These are phyloP conservation scores for Musca vetustissima DNA, from an alignment of 1,140 invertebrate species.

Conservation along the genomic window DNA sequence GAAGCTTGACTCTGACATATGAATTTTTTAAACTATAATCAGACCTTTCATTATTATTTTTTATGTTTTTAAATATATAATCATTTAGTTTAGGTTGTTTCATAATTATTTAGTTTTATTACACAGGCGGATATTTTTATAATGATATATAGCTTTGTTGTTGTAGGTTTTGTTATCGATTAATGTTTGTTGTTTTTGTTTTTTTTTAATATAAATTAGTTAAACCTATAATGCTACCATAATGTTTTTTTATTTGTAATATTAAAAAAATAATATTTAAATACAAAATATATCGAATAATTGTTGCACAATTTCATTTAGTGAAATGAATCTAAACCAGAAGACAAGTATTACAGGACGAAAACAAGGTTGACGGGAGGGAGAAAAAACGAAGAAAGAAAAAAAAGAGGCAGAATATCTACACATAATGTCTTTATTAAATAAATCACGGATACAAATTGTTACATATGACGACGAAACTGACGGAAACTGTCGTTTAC, in stretches of 20 bases:
- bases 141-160: conserved; percentile 7
- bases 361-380: neutral
- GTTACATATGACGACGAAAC: neutral
- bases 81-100: conserved; percentile 8
- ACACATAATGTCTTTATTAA: neutral
- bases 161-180: no score
- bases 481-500: neutral
- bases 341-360: neutral
- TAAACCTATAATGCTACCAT: conserved; percentile 22
- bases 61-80: conserved; percentile 1
- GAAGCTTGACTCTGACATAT: conserved; percentile 6
- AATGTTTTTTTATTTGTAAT: neutral
- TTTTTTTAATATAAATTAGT: conserved; percentile 12
- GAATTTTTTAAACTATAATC: conserved; percentile 16
- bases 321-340: neutral
- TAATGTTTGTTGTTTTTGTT: neutral
- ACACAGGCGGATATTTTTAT: conserved; percentile 10
- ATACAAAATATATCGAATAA: conserved; percentile 20
- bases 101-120: neutral
- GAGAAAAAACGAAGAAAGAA: no score
- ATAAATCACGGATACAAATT: neutral
- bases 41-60: conserved; percentile 15
- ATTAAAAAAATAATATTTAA: conserved; percentile 19
- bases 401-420: no score
- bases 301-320: conserved; percentile 21